A percentile compares a stretch with the other conserved stretches of the same genome.
Evolutionary conservation across 2,888 invertebrate genomes (phyloP).

Genomic region (Girardia tigrina): DNA sequence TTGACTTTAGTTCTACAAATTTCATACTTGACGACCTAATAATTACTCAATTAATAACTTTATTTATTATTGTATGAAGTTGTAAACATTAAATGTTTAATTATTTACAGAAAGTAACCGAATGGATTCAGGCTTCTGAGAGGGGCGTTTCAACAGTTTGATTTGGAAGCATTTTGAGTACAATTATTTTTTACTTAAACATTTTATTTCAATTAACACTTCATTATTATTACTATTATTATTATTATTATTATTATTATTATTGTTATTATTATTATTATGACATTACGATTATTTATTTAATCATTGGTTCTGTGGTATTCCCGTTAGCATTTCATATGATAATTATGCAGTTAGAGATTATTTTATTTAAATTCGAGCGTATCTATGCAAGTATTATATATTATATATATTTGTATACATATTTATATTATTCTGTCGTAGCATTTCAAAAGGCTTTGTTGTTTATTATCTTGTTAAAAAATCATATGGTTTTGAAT

Average conservation of each 20-base stretch:
- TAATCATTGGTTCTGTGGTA: constrained; percentile 17
- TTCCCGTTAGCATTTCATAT: not conserved
- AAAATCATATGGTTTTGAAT: constrained; percentile 3
- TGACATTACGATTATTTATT: not conserved
- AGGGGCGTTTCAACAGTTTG: not conserved
- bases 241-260: not conserved
- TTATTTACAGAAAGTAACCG: not conserved
- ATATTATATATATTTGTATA: no score
- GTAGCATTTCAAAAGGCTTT: constrained; percentile 5
- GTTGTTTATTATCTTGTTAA: not conserved
- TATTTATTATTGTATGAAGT: no score
- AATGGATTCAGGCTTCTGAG: not conserved
- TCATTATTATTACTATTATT: not conserved
- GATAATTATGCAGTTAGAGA: constrained; percentile 20
- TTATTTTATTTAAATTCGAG: constrained; percentile 20
- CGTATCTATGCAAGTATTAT: not conserved
- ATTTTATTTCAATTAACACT: not conserved
- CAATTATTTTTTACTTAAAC: not conserved
- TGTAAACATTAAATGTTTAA: no score
- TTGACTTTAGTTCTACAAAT: no score
- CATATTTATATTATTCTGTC: not conserved
- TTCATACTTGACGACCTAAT: no score
- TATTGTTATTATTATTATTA: not conserved
- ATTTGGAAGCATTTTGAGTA: not conserved
- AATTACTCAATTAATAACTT: no score